Percentiles rank a stretch among this genome's conserved stretches.
Conservation (phyloP, 1,140 invertebrate genomes). For the Cotesia typhae region DNA sequence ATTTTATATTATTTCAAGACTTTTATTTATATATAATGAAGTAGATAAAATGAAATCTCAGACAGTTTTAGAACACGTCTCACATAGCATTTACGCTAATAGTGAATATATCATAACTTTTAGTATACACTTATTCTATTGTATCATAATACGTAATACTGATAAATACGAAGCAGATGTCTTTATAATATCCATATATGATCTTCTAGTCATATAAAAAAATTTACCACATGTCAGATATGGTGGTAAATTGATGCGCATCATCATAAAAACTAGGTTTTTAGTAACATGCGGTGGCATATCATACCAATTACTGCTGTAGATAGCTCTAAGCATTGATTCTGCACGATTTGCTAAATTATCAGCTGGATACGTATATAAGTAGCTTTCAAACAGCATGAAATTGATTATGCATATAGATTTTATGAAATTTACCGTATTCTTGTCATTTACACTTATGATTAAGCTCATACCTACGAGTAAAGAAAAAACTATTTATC, state of each 20-base stretch:
- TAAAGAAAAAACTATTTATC: too few species aligned
- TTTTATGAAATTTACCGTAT: slow-evolving; percentile 30
- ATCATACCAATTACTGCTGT: slow-evolving; percentile 31
- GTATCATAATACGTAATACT: slow-evolving; percentile 34
- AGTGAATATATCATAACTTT: too few species aligned
- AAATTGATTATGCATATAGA: slow-evolving; percentile 15
- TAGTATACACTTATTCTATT: too few species aligned
- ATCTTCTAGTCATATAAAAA: slow-evolving; percentile 31
- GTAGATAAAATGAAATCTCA: too few species aligned
- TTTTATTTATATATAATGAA: too few species aligned
- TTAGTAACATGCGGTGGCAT: slow-evolving; percentile 20
- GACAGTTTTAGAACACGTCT: too few species aligned
- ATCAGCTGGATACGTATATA: slow-evolving; percentile 34
- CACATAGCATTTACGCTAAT: too few species aligned
- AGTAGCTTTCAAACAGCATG: slow-evolving; percentile 29
- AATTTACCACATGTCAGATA: slow-evolving; percentile 35
- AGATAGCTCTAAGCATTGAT: slow-evolving; percentile 20
- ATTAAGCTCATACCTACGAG: too few species aligned
- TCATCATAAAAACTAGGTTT: slow-evolving; percentile 34
- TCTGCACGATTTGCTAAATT: slow-evolving; percentile 29
- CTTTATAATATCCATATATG: slow-evolving; percentile 33
- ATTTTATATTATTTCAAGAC: too few species aligned
- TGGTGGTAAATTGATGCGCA: slow-evolving; percentile 26
- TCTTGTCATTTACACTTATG: neutral
- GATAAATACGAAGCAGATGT: slow-evolving; percentile 36